phyloP scores from a whole-genome alignment of 2,113 vertebrate genomes.

The Amphiprion ocellaris region DNA sequence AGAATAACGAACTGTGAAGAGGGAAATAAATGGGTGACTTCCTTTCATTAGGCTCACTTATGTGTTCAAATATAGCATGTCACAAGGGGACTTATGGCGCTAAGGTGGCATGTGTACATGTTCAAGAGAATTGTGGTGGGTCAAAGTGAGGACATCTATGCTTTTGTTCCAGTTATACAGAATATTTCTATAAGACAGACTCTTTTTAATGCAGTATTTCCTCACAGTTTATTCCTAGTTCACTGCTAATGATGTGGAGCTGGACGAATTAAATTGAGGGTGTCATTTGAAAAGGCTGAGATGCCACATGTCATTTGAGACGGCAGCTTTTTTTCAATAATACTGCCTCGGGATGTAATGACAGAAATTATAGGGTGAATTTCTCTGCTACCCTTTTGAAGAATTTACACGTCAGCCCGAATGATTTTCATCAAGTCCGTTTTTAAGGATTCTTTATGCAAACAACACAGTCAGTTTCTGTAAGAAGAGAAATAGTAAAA shows the following conservation, averaged over 20 bases:
- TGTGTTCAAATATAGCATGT: constrained; percentile 61
- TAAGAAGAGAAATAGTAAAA: no score
- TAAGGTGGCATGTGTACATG: constrained; percentile 38
- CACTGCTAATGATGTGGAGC: neutral
- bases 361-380: no score
- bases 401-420: no score
- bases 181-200: neutral
- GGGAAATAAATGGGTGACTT: constrained; percentile 65
- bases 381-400: no score
- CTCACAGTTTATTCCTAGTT: neutral
- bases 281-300: no score
- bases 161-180: constrained; percentile 11
- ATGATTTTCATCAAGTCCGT: no score
- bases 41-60: constrained; percentile 70
- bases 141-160: constrained; percentile 21
- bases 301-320: no score
- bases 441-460: no score
- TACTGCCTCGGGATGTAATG: no score
- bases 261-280: neutral
- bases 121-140: neutral
- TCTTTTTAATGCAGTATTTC: no score
- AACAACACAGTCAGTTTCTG: no score
- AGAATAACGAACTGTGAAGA: constrained; percentile 54
- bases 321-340: no score
- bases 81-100: constrained; percentile 49